Conservation (phyloP, 1,140 invertebrate species). For the Archegozetes longisetosus region DNA sequence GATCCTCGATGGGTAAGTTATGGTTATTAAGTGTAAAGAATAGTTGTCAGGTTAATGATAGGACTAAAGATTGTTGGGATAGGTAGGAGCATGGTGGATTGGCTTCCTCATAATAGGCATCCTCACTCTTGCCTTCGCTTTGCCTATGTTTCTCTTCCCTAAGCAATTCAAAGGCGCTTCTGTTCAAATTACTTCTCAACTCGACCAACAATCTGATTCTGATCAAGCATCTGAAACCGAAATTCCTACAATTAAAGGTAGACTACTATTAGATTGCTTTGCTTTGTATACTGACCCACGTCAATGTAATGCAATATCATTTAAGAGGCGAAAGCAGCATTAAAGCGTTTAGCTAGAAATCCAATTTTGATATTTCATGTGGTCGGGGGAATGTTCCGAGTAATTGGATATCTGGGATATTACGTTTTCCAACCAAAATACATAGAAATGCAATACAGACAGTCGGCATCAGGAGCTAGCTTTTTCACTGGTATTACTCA, state of each 20-base stretch:
- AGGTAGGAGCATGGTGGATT: slow-evolving; percentile 37
- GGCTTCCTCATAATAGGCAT: slow-evolving; percentile 24
- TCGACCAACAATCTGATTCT: too few relatives aligned
- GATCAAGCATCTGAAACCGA: too few relatives aligned
- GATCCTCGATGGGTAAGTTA: slow-evolving; percentile 31
- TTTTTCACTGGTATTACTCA: slow-evolving; percentile 19
- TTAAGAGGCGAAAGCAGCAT: slow-evolving; percentile 31
- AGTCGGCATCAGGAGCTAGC: slow-evolving; percentile 48
- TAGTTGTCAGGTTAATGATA: too few relatives aligned
- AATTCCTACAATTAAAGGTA: too few relatives aligned
- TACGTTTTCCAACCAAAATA: slow-evolving; percentile 61
- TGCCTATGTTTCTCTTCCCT: slow-evolving; percentile 24
- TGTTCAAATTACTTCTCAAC: too few relatives aligned
- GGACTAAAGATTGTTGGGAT: too few relatives aligned
- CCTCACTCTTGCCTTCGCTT: slow-evolving; percentile 17
- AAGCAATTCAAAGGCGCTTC: not conserved
- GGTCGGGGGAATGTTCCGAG: slow-evolving; percentile 46
- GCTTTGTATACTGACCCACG: too few relatives aligned
- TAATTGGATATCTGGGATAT: slow-evolving; percentile 52
- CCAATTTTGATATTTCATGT: slow-evolving; percentile 49
- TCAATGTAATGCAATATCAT: too few relatives aligned
- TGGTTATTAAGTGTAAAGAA: too few relatives aligned
- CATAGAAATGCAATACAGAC: slow-evolving; percentile 53
- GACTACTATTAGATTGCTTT: too few relatives aligned
- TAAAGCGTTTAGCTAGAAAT: slow-evolving; percentile 37